A percentile compares a stretch with the other conserved stretches of the same genome.
Conservation (phyloP, 1,140 invertebrate species). For the Drosophila ogumai region DNA sequence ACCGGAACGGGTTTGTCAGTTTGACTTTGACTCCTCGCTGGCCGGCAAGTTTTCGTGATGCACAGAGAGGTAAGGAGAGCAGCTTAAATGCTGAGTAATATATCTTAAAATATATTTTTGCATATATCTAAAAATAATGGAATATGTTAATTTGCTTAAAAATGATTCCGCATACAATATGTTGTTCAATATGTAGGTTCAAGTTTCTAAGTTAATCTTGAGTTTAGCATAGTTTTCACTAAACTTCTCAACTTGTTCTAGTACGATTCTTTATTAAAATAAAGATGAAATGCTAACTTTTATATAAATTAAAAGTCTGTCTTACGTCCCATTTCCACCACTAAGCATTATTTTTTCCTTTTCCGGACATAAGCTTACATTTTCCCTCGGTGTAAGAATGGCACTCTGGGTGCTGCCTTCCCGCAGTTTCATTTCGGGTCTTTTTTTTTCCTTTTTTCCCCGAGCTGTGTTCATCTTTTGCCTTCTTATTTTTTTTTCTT, state of each 20-base stretch:
- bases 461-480: conserved; percentile 45
- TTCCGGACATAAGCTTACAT: not conserved
- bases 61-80: not conserved
- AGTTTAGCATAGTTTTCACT: not conserved
- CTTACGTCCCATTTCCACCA: not conserved
- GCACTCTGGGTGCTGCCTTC: conserved; percentile 55
- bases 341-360: not conserved
- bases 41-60: conserved; percentile 43
- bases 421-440: conserved; percentile 64
- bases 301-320: not conserved
- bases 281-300: too few species aligned
- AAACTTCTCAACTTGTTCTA: not conserved
- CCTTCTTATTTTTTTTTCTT: conserved; percentile 24
- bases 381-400: conserved; percentile 32
- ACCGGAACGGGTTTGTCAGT: conserved; percentile 52
- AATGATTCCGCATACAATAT: not conserved
- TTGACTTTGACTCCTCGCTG: conserved; percentile 43
- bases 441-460: conserved; percentile 16
- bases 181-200: not conserved
- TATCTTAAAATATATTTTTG: not conserved
- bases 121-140: not conserved
- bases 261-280: too few species aligned
- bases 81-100: too few species aligned
- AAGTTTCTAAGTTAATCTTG: not conserved
- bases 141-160: not conserved